Evolutionary conservation across 2,888 invertebrate species (phyloP), one percentile per base, ranked within the genome.

Genomic region (Automeris io): DNA sequence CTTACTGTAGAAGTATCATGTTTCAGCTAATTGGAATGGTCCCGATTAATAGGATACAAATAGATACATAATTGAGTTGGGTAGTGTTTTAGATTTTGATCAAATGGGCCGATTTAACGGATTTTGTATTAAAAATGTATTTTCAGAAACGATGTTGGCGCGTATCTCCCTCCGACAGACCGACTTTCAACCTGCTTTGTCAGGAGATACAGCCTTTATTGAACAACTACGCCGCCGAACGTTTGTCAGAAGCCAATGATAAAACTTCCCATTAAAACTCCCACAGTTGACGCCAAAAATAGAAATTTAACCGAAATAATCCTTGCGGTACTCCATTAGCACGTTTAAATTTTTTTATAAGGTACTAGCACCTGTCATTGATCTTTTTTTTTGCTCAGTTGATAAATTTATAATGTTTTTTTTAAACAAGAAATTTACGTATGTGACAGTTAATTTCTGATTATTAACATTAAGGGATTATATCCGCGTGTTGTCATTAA

Each of bases 121-220:
- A n/a, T n/a, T n/a, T n/a, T n/a, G n/a, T n/a, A n/a, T n/a, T n/a
- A n/a, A n/a, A n/a, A 8, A 19, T 11, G 25, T 35, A 45, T 42
- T 32, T 37, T 22, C 81, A 92, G 85, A 83, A 82, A 58, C 85
- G 86, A 4, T 92, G 93, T 49, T 92, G 92, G 91, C 88, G 89
- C 41, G 73, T 79, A 9, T 91, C 91, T n/a, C 92, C 92, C 0
- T 68, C 91, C 2, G 91, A 91, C 37, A 79, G 93, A 43, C 93
- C 93, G 0, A 90, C 91, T 5, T 93, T 93, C 66, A 79, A 90
- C 1, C 88, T 90, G 21, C 78, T 92, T 1, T 74, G 63, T 34
- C 80, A 81, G 2, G 75, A 81, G 24, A 56, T 80, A 25, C 54
- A 56, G n/a, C 35, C 51, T 3, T 56, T 82, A 1, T 48, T 83